Evolutionary conservation across 1,140 invertebrate genomes (phyloP), one percentile per base, ranked within the genome.

Genomic region (Drosophila ananassae): DNA sequence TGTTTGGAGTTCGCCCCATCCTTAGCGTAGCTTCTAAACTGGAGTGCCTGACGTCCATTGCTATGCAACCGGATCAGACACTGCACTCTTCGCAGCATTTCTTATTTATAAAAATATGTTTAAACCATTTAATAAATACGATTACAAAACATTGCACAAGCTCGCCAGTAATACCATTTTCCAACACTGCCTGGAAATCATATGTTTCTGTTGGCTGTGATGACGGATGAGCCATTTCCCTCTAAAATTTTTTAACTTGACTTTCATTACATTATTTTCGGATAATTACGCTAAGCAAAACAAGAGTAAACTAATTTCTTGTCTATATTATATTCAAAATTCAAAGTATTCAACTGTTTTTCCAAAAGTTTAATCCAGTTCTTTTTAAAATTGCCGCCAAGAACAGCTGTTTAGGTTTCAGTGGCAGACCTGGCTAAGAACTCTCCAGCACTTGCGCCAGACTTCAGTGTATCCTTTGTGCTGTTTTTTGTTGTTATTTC

Each of bases 1-100:
- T 48, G 50, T 41, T 54, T 68, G 12, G 21, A 2, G 25, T 60
- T 73, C 10, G 30, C n/a, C 22, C 76, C 55, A 7, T 72, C 51
- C 12, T 72, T 63, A 0, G 60, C 47, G 50, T 55, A 79, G 32
- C 39, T 55, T 50, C 72, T 63, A 12, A 32, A 9, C 1, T 61
- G 30, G 8, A 58, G 44, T 22, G 57, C 57, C 30, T 63, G 80
- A 8, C 32, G 58, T 13, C 69, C 22, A 46, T 51, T 25, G 47
- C 51, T 46, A 10, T 84, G 73, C 44, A 80, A 32, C 24, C 83
- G 77, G 32, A 89, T 34, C 44, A 89, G 50, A 13, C 77, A 79
- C 47, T 77, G 79, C 41, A 63, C 47, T 25, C 72, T 75, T n/a
- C 83, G 79, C 46, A 87, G 60, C 83, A 87, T 87, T 87, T 87